phyloP scores from a whole-genome alignment of 2,888 invertebrate genomes.

The Leptinotarsa juncta region DNA sequence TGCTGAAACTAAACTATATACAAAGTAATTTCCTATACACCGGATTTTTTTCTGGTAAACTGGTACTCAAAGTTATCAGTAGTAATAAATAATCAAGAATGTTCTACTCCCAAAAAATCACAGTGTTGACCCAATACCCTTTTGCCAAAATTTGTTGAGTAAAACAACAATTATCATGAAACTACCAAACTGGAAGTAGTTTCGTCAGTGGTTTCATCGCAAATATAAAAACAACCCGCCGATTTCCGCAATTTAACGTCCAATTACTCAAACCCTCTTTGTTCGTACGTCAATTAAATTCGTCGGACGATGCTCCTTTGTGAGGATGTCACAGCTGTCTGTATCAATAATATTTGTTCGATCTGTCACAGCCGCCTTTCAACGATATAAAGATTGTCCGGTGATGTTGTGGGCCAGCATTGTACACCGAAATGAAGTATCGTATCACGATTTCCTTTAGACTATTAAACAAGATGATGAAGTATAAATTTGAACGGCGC shows the following conservation, averaged over 20 bases:
- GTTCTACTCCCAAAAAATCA: no score
- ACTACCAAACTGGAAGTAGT: no score
- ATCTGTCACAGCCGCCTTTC: slow-evolving; percentile 25
- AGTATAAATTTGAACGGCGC: slow-evolving; percentile 47
- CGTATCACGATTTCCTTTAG: slow-evolving; percentile 57
- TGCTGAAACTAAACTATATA: no score
- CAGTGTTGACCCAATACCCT: no score
- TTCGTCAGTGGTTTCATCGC: no score
- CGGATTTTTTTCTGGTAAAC: no score
- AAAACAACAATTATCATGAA: no score
- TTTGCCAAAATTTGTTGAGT: no score
- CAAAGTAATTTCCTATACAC: no score
- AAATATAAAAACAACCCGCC: neutral
- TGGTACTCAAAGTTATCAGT: no score
- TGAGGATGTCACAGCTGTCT: slow-evolving; percentile 23
- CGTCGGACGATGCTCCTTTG: slow-evolving; percentile 26
- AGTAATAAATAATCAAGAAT: neutral
- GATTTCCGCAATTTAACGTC: slow-evolving; percentile 18
- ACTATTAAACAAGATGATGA: slow-evolving; percentile 60
- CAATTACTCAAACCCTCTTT: slow-evolving; percentile 24
- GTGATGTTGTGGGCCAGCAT: slow-evolving; percentile 30
- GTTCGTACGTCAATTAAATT: slow-evolving; percentile 27
- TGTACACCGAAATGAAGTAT: slow-evolving; percentile 47
- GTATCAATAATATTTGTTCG: slow-evolving; percentile 30
- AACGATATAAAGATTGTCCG: slow-evolving; percentile 22